phyloP scores from a whole-genome alignment of 1,140 invertebrate genomes.

The Diorhabda elongata region DNA sequence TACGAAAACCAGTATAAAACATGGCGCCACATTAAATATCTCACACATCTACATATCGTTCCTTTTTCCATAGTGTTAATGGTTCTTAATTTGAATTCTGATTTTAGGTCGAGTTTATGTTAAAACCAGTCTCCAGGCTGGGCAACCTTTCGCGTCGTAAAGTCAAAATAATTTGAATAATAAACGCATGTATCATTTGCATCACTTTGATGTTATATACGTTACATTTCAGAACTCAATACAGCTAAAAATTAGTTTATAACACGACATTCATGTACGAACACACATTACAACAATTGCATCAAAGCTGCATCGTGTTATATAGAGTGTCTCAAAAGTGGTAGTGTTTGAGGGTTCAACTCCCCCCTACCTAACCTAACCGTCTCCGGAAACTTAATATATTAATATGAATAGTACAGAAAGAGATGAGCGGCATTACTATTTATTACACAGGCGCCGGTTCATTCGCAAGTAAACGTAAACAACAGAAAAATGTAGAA shows the following conservation, averaged over 20 bases:
- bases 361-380: no score
- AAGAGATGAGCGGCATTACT: no score
- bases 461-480: no score
- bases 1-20: no score
- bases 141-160: not conserved
- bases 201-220: slow-evolving; percentile 10
- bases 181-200: slow-evolving; percentile 11
- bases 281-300: not conserved
- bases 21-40: no score
- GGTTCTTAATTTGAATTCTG: slow-evolving; percentile 2
- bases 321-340: no score
- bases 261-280: not conserved
- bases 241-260: not conserved
- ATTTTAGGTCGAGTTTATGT: slow-evolving; percentile 6
- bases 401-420: no score
- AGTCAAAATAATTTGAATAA: slow-evolving; percentile 11
- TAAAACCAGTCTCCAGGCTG: slow-evolving; percentile 6
- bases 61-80: not conserved
- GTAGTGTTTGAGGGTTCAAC: no score
- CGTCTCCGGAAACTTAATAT: no score
- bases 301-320: no score
- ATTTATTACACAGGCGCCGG: no score
- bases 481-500: no score
- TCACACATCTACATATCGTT: not conserved
- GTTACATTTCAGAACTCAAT: not conserved